Base-by-base conservation (phyloP, 1,140 invertebrate species). In the Doryteuthis pealeii region DNA sequence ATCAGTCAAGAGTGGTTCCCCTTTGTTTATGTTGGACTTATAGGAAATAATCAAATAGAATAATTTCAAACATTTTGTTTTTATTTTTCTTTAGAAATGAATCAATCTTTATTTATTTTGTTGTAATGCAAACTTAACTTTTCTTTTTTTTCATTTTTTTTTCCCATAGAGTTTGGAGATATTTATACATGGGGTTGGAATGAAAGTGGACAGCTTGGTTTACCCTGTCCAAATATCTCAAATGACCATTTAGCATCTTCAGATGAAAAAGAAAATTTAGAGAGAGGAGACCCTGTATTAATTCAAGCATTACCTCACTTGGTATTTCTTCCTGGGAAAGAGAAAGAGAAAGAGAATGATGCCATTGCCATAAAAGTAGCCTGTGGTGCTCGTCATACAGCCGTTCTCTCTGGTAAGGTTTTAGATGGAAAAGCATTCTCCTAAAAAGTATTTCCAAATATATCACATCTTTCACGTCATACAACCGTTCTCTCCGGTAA, bases 121-220 rank as follows among this genome's bases (percentile, higher is more conserved):
- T 3, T 40, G 35, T 40, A 40, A 40, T 40, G 10, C 3, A 40
- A 40, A 3, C 3, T 40, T 40, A 40, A 40, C 10, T 40, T 40
- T 10, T 33, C 10, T 15, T 49, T n/a, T 33, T 45, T 73, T 22
- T 65, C 30, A 28, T 49, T 65, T 33, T 67, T 74, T 8, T 49
- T 54, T 68, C 65, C 76, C 77, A 62, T 75, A 86, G 88, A 83
- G 30, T 74, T 71, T 74, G 89, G 89, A 35, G 91, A 91, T 77
- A 83, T 96, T 14, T 95, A 92, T 83, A 90, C 92, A 49, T 96
- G 94, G 89, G 95, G 96, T 6, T 95, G 93, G 93, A 97, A 96
- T 88, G 91, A 91, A 80, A 93, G 91, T 84, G 92, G 93, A 2
- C 95, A 96, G 87, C 82, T 94, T 28, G 95, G 93, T 26, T 85